A percentile compares a stretch with the other conserved stretches of the same genome.
phyloP scores from a whole-genome alignment of 2,888 invertebrate species.

The Clusia tigrina region DNA sequence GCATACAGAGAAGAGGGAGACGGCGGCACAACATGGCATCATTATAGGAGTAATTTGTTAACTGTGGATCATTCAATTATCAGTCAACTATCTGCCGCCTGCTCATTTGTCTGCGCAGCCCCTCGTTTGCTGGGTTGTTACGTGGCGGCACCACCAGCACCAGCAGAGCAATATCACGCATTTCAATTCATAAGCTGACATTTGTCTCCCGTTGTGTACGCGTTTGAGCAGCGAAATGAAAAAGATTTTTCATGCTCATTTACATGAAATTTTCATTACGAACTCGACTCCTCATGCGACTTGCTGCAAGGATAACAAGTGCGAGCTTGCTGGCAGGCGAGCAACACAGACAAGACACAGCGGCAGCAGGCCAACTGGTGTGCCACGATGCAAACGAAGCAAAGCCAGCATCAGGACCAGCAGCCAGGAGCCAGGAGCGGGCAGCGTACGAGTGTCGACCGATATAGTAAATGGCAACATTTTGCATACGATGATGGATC shows the following conservation, averaged over 20 bases:
- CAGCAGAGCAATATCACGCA: constrained; percentile 43
- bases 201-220: constrained; percentile 37
- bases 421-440: background rate
- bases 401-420: background rate
- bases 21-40: no score
- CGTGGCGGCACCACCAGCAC: background rate
- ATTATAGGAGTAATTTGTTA: constrained; percentile 32
- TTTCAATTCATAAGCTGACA: constrained; percentile 61
- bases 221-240: constrained; percentile 47
- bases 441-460: constrained; percentile 36
- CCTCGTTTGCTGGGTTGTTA: no score
- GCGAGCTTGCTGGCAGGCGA: constrained; percentile 29
- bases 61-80: constrained; percentile 39
- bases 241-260: constrained; percentile 61
- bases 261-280: constrained; percentile 58
- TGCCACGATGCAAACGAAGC: constrained; percentile 40
- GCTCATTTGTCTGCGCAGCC: background rate
- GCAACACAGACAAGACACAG: constrained; percentile 24
- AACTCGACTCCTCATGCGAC: constrained; percentile 36
- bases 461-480: constrained; percentile 54
- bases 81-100: constrained; percentile 31
- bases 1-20: no score
- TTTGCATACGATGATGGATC: constrained; percentile 60
- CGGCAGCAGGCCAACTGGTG: background rate
- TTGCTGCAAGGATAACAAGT: constrained; percentile 37